These are phyloP conservation scores for Pituophis catenifer DNA, from an alignment of 2,113 vertebrate genomes.

Conservation along the genomic window DNA sequence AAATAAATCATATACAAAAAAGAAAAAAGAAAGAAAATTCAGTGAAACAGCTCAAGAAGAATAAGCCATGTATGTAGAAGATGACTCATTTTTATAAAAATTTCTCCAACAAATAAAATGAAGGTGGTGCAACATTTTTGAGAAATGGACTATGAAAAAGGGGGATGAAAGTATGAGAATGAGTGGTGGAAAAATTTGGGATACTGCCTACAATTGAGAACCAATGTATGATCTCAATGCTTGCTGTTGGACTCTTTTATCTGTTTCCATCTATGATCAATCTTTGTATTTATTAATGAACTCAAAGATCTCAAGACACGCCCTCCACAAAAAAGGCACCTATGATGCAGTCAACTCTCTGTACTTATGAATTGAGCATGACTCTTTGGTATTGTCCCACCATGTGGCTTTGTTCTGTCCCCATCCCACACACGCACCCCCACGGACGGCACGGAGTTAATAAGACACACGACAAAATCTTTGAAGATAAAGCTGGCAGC, in stretches of 20 bases:
- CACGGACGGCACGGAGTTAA: too few species aligned
- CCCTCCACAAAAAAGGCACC: too few species aligned
- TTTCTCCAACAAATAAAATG: background rate
- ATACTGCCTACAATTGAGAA: background rate
- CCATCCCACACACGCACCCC: too few species aligned
- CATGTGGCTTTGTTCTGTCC: too few species aligned
- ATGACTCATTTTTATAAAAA: background rate
- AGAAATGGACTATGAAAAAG: background rate
- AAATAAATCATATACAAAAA: too few species aligned
- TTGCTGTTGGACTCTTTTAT: background rate
- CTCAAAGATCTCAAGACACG: background rate
- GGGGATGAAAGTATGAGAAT: background rate
- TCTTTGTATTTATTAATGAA: background rate
- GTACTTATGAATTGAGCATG: background rate
- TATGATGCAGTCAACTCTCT: background rate
- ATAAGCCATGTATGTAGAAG: background rate
- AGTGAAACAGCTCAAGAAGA: background rate
- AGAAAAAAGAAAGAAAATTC: background rate
- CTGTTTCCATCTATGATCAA: background rate
- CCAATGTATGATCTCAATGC: background rate
- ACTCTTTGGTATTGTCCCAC: background rate
- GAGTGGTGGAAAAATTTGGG: background rate
- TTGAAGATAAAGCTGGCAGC: too few species aligned
- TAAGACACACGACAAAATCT: too few species aligned
- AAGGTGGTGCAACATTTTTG: background rate